Base-by-base conservation (phyloP, 2,797 vertebrate species). In the Delichon dasypus region DNA sequence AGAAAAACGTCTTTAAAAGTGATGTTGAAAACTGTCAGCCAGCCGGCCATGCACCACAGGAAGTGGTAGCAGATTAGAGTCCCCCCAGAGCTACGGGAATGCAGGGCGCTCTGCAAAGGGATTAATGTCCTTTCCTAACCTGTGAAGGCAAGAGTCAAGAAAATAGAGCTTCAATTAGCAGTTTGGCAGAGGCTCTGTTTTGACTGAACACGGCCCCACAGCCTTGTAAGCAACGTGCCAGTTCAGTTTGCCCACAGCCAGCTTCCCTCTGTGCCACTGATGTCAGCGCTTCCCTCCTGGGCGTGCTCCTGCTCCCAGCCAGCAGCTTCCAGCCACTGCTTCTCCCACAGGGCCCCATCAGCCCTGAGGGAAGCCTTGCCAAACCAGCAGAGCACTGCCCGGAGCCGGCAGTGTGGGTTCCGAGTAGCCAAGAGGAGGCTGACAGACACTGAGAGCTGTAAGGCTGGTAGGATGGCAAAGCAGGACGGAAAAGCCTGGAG, bases 1-100 rank as follows among this genome's bases (percentile, higher is more conserved):
- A 87, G 50, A 95, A 89, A 94, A 95, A 95, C 85, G 61, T 66
- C 85, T 88, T 91, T 16, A 83, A 68, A 93, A 90, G 76, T 62
- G 83, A 94, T 68, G 60, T 42, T 93, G 91, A 94, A 95, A 94
- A 77, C 74, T 70, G 23, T 80, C 91, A 92, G 88, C 34, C 55
- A 95, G 85, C 44, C 27, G 91, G 48, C 71, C 82, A 26, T 36
- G 38, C 77, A 67, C 67, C 1, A 23, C 89, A 75, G 29, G 73
- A 90, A 88, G 57, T 77, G 84, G 92, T 78, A 90, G 85, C 1
- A 0, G 64, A 74, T 71, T 38, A 47, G 62, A 68, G 21, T 78
- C 25, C 27, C 29, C 67, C 42, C 65, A 51, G 65, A 79, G 67
- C n/a, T 74, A 29, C 0, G 2, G 74, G 45, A 38, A 85, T 23